These are phyloP conservation scores for Atherinomorus stipes DNA, from an alignment of 2,113 vertebrate genomes.

Conservation along the genomic window DNA sequence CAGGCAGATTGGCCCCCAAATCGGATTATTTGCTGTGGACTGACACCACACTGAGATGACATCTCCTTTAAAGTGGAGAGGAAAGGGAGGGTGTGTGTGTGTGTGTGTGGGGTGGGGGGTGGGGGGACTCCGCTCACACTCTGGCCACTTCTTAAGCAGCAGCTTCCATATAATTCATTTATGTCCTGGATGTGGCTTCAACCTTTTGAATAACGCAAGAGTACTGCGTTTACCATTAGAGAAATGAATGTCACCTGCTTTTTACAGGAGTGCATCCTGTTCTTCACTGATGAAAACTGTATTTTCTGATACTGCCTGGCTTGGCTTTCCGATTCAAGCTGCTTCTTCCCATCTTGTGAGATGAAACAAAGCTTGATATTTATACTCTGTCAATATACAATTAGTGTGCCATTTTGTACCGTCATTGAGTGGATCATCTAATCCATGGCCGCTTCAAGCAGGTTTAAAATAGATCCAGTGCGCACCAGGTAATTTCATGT, in stretches of 20 bases:
- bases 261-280: slow-evolving; percentile 48
- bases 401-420: slow-evolving; percentile 60
- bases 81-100: not conserved
- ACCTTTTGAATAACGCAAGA: slow-evolving; percentile 75
- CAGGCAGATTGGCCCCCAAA: slow-evolving; percentile 82
- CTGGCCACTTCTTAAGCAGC: slow-evolving; percentile 77
- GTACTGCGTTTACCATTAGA: slow-evolving; percentile 78
- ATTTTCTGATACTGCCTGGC: slow-evolving; percentile 40
- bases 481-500: slow-evolving; percentile 73
- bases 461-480: slow-evolving; percentile 72
- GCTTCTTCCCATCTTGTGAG: not conserved
- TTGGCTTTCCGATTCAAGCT: not conserved
- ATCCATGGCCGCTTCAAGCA: slow-evolving; percentile 63
- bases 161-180: slow-evolving; percentile 78
- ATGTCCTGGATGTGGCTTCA: slow-evolving; percentile 74
- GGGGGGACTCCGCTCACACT: slow-evolving; percentile 74
- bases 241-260: slow-evolving; percentile 79
- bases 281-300: slow-evolving; percentile 63
- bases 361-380: slow-evolving; percentile 59
- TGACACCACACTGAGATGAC: slow-evolving; percentile 83
- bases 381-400: slow-evolving; percentile 66
- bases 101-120: not conserved
- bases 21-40: slow-evolving; percentile 81
- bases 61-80: slow-evolving; percentile 82
- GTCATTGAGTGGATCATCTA: slow-evolving; percentile 59